Percentiles rank a stretch among this genome's conserved stretches.
Evolutionary conservation across 2,797 vertebrate species (phyloP).

Genomic region (Clarias pachynema): DNA sequence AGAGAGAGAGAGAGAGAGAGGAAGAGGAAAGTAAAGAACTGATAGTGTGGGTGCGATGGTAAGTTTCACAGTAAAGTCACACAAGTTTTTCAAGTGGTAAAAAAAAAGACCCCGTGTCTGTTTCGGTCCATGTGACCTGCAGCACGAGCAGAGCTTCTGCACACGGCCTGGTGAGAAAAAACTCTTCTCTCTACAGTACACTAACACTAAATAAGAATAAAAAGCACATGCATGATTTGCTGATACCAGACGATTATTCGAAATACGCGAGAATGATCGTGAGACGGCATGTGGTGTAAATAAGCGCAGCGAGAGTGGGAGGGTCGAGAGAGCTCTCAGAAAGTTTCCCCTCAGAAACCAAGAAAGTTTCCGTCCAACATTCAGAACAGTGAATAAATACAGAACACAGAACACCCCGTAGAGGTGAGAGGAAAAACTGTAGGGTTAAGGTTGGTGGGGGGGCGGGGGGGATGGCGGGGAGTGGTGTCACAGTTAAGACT

Average conservation of each 20-base stretch:
- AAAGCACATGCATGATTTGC: not conserved
- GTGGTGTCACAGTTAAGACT: not conserved
- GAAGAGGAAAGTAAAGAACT: conserved; percentile 36
- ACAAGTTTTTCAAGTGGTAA: conserved; percentile 52
- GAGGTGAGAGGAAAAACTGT: too few relatives aligned
- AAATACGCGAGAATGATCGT: not conserved
- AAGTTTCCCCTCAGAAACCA: conserved; percentile 3
- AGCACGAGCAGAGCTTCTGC: not conserved
- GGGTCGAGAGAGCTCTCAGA: not conserved
- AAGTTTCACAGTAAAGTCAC: conserved; percentile 43
- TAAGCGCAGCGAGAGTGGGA: conserved; percentile 1
- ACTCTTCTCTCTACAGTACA: not conserved
- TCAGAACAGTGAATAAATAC: not conserved
- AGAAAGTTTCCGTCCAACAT: conserved; percentile 4
- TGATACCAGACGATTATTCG: not conserved
- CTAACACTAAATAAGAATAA: not conserved
- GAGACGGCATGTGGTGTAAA: not conserved
- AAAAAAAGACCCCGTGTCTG: conserved; percentile 21
- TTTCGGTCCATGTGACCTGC: conserved; percentile 27
- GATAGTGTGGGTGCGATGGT: conserved; percentile 42
- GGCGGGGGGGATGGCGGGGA: too few relatives aligned
- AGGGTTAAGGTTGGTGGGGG: too few relatives aligned
- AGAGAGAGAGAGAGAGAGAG: not conserved
- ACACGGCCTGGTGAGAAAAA: not conserved
- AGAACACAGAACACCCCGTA: too few relatives aligned